Evolutionary conservation across 1,140 invertebrate species (phyloP), one percentile per base, ranked within the genome.

Genomic region (Drosophila dunni): DNA sequence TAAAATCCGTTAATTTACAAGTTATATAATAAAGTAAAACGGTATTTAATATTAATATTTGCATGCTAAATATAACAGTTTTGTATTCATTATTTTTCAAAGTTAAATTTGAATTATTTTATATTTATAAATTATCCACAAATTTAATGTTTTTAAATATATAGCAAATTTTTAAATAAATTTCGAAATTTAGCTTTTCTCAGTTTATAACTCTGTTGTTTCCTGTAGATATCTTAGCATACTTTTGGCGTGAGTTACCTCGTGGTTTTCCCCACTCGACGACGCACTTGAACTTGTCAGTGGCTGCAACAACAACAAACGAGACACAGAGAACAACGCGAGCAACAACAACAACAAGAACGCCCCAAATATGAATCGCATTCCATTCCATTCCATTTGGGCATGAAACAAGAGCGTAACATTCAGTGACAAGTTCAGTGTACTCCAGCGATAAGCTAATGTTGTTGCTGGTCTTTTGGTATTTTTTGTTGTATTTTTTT

Each of bases 401-500:
- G 20, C 36, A 66, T 17, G 38, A 64, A 58, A 61, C 46, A 80
- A 29, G 36, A 53, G 38, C 15, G 24, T 13, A 13, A 46, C 20
- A 38, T 46, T 17, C 44, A 44, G 24, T 33, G 24, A 13, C 33
- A 69, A 75, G 82, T 86, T 86, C 82, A 86, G 67, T 82, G 83
- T 76, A 88, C 82, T 66, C 79, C 62, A 58, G 82, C 72, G 82
- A 86, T 86, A 86, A 88, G 83, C 68, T 73, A 78, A 67, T 84
- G 74, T 69, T 81, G 79, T 78, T 83, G 51, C 36, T 56, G 36
- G 11, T 57, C 36, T 38, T 29, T 20, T 56, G 34, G 34, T 40
- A 9, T n/a, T 24, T 11, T 7, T 42, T 29, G 1, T 24, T 24
- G 1, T 24, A 2, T 24, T 24, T 29, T 29, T 29, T 5, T 29